Conservation (phyloP, 2,888 invertebrate genomes). For the Drosophila subquinaria region DNA sequence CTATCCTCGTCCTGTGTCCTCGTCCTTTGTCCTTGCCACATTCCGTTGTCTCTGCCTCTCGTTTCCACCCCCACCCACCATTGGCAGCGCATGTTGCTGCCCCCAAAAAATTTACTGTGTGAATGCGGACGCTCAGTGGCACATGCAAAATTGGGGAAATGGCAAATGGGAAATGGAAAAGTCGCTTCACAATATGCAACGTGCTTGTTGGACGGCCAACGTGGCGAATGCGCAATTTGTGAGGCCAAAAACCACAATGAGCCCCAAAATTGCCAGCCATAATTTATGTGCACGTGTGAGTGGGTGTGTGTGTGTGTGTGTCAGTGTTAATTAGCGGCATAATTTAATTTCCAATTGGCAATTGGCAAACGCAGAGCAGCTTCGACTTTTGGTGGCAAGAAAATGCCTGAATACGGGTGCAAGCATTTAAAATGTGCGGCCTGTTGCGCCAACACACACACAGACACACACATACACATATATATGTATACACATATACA, state of each 20-base stretch:
- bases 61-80: background rate
- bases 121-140: conserved; percentile 60
- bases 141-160: conserved; percentile 40
- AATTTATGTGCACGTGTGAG: conserved; percentile 63
- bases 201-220: conserved; percentile 30
- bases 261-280: conserved; percentile 74
- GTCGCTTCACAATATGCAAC: conserved; percentile 59
- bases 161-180: conserved; percentile 7
- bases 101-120: conserved; percentile 69
- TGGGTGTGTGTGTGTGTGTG: conserved; percentile 14
- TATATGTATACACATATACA: background rate
- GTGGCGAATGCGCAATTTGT: conserved; percentile 49
- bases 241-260: conserved; percentile 65
- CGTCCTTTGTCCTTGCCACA: background rate
- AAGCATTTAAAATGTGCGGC: conserved; percentile 43
- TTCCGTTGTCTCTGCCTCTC: background rate
- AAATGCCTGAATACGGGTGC: background rate
- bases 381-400: conserved; percentile 16
- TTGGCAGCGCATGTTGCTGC: background rate
- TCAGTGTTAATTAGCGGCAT: conserved; percentile 74
- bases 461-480: too few relatives aligned
- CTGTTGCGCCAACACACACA: conserved; percentile 42
- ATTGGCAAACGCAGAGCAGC: conserved; percentile 44
- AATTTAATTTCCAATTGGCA: conserved; percentile 74
- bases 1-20: too few relatives aligned